Evolutionary conservation across 2,113 vertebrate genomes (phyloP).

Genomic region (Notarius quadriscutis): DNA sequence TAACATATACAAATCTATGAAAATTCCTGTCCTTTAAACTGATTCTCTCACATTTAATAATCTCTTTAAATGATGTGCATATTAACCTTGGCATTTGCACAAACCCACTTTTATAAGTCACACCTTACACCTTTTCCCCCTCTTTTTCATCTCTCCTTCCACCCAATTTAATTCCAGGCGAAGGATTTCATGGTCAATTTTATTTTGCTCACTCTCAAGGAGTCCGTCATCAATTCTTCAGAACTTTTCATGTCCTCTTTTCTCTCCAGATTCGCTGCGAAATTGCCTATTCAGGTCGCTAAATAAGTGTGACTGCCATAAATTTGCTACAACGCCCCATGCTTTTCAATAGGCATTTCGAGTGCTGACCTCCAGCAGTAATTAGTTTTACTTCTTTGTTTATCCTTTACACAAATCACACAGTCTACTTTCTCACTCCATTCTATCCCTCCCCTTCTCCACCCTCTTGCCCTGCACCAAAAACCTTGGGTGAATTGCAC

Average conservation of each 20-base stretch:
- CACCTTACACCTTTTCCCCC: constrained; percentile 55
- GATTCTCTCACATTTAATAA: constrained; percentile 67
- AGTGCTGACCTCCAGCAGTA: constrained; percentile 74
- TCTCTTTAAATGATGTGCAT: constrained; percentile 71
- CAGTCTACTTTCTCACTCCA: constrained; percentile 47
- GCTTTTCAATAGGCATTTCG: constrained; percentile 69
- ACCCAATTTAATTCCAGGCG: constrained; percentile 75
- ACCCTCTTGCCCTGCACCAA: not conserved
- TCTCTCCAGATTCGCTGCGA: constrained; percentile 73
- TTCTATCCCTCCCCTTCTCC: constrained; percentile 4
- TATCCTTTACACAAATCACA: constrained; percentile 68
- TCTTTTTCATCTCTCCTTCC: constrained; percentile 63
- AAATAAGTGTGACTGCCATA: constrained; percentile 74
- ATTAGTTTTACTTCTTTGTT: constrained; percentile 75
- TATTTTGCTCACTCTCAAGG: constrained; percentile 74
- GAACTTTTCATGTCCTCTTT: constrained; percentile 76
- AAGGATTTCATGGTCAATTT: constrained; percentile 81
- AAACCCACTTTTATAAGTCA: constrained; percentile 66
- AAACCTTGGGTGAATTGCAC: constrained; percentile 35
- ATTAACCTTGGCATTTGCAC: constrained; percentile 72
- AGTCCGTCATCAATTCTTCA: constrained; percentile 79
- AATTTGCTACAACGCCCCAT: constrained; percentile 63
- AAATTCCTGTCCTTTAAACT: constrained; percentile 59
- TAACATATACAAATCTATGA: constrained; percentile 53
- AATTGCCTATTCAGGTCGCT: constrained; percentile 75